Base-by-base conservation (phyloP, 2,888 invertebrate species). In the Apotomis turbidana region DNA sequence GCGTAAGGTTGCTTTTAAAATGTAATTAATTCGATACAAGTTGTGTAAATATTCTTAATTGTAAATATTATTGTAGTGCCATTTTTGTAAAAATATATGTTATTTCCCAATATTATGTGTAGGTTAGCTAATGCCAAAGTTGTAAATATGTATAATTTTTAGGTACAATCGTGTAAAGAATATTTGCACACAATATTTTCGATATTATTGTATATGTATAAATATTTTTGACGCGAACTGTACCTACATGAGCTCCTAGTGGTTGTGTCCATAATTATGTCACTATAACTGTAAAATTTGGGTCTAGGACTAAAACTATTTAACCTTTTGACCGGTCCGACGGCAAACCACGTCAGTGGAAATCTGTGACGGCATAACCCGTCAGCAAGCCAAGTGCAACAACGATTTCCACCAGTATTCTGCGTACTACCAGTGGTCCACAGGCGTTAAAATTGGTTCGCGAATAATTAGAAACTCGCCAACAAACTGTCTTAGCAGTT, bases 41-140 rank as follows among this genome's bases (percentile, higher is more conserved):
- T 12, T 59, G 44, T 70, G 66, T 67, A 68, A 70, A 71, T 69
- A 61, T 10, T 61, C 75, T 79, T 73, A 77, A 77, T 61, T 83
- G 83, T 83, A 83, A 81, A 83, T 73, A 73, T 69, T 82, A 68
- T 78, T 60, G 79, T 85, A 88, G 89, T 89, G 89, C 89, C 89
- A 89, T 89, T 86, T 82, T 81, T 79, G 83, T 82, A 83, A 80
- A 81, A 81, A 81, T 78, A 80, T 77, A 52, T 5, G 63, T 15
- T 4, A 60, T 66, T 70, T 55, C 51, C 61, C 64, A 52, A 51
- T 41, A 58, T 52, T 59, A 52, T 60, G 49, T 49, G 49, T 66
- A 64, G 49, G 44, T 86, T 87, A 90, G 90, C 87, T 85, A 88
- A 91, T 87, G 91, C 93, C 93, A 93, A 93, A 93, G 93, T 89